Evolutionary conservation across 1,140 invertebrate genomes (phyloP).

Genomic region (Listronotus oregonensis): DNA sequence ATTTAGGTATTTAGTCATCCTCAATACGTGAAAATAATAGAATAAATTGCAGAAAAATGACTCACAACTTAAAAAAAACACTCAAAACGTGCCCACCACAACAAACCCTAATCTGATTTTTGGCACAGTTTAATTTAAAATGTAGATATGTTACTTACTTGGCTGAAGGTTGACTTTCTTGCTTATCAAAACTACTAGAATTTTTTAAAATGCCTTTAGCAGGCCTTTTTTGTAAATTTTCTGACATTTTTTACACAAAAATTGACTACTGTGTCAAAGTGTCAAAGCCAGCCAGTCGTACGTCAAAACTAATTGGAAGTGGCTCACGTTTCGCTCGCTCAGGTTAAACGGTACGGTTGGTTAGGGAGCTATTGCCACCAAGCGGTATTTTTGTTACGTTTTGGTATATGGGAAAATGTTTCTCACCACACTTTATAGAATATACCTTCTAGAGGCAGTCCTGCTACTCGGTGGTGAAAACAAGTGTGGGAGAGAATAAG

Average conservation of each 20-base stretch:
- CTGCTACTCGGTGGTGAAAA: no score
- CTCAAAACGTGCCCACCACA: background rate
- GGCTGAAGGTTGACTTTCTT: conserved; percentile 60
- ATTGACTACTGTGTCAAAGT: conserved; percentile 13
- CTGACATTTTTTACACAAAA: conserved; percentile 49
- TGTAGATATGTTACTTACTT: conserved; percentile 39
- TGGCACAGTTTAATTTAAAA: background rate
- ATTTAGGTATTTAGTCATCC: conserved; percentile 6
- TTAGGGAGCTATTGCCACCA: background rate
- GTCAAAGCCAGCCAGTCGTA: conserved; percentile 2
- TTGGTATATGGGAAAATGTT: no score
- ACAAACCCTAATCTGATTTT: background rate
- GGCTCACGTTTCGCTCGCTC: background rate
- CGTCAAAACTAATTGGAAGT: background rate
- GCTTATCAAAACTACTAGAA: conserved; percentile 84
- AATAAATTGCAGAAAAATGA: conserved; percentile 1
- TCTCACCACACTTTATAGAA: no score
- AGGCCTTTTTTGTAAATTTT: conserved; percentile 69
- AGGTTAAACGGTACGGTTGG: background rate
- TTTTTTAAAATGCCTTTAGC: conserved; percentile 91
- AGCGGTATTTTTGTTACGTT: no score
- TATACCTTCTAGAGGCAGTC: no score
- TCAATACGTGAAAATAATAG: no score
- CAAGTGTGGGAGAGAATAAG: no score
- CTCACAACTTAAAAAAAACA: conserved; percentile 6